A percentile compares a stretch with the other conserved stretches of the same genome.
Conservation (phyloP, 2,888 invertebrate genomes). For the Helicoverpa assulta region DNA sequence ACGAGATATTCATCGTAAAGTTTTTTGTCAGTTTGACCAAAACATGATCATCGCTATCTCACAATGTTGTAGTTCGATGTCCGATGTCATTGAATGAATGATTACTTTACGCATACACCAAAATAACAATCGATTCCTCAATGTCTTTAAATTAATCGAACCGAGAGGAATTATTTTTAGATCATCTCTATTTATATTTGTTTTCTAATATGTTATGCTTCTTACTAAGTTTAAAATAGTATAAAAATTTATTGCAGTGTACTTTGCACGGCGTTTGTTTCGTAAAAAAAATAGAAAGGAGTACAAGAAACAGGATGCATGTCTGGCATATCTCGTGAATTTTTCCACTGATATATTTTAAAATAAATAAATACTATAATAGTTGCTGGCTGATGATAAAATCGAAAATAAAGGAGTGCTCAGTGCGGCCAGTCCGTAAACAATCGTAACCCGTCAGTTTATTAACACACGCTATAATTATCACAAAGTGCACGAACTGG, state of each 20-base stretch:
- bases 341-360: not conserved
- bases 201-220: not conserved
- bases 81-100: slow-evolving; percentile 2
- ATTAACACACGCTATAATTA: slow-evolving; percentile 21
- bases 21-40: not conserved
- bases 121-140: not conserved
- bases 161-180: not conserved
- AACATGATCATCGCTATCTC: not conserved
- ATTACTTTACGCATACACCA: slow-evolving; percentile 1
- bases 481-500: slow-evolving; percentile 1
- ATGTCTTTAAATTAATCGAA: slow-evolving; percentile 6
- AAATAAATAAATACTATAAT: not conserved
- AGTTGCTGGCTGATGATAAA: not conserved
- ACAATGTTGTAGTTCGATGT: slow-evolving; percentile 10
- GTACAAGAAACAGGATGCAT: not conserved
- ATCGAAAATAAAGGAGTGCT: not conserved
- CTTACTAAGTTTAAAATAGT: not conserved
- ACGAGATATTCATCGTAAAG: no score
- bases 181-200: not conserved
- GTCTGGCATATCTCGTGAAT: not conserved
- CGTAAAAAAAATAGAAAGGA: not conserved
- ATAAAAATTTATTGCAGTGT: not conserved
- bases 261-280: not conserved
- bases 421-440: not conserved
- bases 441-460: not conserved